phyloP scores from a whole-genome alignment of 2,797 vertebrate genomes.

The Peromyscus eremicus region DNA sequence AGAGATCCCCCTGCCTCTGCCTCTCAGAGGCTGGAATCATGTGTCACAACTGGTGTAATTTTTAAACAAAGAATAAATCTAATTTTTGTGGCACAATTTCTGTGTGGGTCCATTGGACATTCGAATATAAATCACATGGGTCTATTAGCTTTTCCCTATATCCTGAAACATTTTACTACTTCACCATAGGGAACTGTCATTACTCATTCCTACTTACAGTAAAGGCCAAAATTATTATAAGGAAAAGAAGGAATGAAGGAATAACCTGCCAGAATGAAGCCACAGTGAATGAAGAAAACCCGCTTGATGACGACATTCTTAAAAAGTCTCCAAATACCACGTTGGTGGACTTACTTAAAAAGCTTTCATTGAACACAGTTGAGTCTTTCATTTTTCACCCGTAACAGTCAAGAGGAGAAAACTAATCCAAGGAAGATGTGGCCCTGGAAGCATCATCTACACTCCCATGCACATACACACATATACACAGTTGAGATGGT shows the following conservation, averaged over 20 bases:
- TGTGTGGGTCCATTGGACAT: neutral
- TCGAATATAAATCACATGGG: neutral
- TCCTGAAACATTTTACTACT: neutral
- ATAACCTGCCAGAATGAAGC: accelerated
- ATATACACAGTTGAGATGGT: neutral
- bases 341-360: neutral
- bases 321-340: neutral
- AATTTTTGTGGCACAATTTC: neutral
- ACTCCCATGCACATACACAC: neutral
- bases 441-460: neutral
- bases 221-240: neutral
- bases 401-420: neutral
- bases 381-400: neutral
- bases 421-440: neutral
- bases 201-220: too few relatives aligned
- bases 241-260: too few relatives aligned
- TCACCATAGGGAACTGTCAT: neutral
- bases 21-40: too few relatives aligned
- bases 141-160: neutral
- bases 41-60: neutral
- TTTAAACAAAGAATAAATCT: neutral
- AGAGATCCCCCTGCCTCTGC: neutral
- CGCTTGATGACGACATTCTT: accelerated
- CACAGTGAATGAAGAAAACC: neutral
- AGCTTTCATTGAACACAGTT: neutral